Conservation (phyloP, 2,113 vertebrate genomes). For the Aspidoscelis tigris region DNA sequence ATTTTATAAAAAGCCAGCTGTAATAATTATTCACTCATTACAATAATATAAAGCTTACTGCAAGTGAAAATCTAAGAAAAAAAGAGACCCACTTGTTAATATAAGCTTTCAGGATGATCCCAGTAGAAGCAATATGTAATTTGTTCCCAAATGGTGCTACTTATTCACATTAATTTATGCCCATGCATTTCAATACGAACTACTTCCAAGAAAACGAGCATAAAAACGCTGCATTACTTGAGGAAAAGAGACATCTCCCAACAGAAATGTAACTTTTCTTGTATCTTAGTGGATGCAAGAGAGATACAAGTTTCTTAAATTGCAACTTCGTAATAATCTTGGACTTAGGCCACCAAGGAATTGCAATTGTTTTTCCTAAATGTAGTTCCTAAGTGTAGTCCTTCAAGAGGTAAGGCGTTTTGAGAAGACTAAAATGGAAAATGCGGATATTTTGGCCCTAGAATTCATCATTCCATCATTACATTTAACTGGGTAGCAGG, state of each 20-base stretch:
- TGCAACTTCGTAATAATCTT: slow-evolving; percentile 45
- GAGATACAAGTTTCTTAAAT: slow-evolving; percentile 19
- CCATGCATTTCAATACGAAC: neutral
- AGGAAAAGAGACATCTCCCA: neutral
- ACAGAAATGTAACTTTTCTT: too few relatives aligned
- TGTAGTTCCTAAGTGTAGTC: slow-evolving; percentile 52
- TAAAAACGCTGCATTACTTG: neutral
- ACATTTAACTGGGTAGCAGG: slow-evolving; percentile 57
- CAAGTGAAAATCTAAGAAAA: slow-evolving; percentile 43
- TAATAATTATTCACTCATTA: neutral
- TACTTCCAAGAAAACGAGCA: neutral
- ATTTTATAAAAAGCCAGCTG: neutral
- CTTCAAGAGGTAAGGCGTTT: slow-evolving; percentile 61
- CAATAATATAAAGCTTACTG: slow-evolving; percentile 36
- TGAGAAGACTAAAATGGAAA: slow-evolving; percentile 48
- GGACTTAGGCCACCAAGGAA: slow-evolving; percentile 54
- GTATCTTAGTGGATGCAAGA: neutral
- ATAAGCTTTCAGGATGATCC: slow-evolving; percentile 56
- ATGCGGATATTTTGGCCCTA: slow-evolving; percentile 44
- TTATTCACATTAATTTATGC: slow-evolving; percentile 54
- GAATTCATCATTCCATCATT: slow-evolving; percentile 45
- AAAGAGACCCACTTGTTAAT: slow-evolving; percentile 47
- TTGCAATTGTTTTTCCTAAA: slow-evolving; percentile 56
- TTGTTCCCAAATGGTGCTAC: slow-evolving; percentile 60
- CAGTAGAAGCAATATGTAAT: slow-evolving; percentile 54